These are phyloP conservation scores for Acronicta aceris DNA, from an alignment of 2,888 invertebrate genomes.

Conservation along the genomic window DNA sequence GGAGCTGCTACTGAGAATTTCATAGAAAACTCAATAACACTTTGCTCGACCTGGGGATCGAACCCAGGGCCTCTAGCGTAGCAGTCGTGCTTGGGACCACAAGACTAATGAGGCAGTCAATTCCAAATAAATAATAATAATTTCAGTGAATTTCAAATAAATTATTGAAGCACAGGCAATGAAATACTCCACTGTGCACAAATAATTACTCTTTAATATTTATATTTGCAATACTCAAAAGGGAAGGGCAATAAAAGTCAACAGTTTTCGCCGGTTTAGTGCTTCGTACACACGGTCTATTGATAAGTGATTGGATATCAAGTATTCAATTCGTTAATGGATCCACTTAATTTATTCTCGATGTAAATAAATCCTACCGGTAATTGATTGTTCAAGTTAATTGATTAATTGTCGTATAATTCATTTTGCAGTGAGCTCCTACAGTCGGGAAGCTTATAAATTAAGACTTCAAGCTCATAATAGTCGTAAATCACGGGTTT, in stretches of 20 bases:
- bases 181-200: conserved; percentile 3
- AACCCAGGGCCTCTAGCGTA: no score
- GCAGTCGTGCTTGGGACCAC: no score
- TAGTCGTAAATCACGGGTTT: conserved; percentile 42
- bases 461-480: conserved; percentile 47
- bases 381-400: conserved; percentile 53
- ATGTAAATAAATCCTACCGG: conserved; percentile 32
- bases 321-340: conserved; percentile 58
- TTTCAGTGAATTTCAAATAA: no score
- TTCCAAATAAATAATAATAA: no score
- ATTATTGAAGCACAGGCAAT: background rate
- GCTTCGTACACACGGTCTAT: conserved; percentile 24
- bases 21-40: no score
- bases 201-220: conserved; percentile 26
- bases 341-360: conserved; percentile 55
- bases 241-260: conserved; percentile 27
- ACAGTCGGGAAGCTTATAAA: conserved; percentile 51
- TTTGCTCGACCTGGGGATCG: no score
- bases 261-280: conserved; percentile 36
- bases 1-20: no score
- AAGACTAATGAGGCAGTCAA: no score
- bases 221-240: conserved; percentile 27
- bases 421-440: conserved; percentile 35
- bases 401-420: conserved; percentile 59
- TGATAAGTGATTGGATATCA: conserved; percentile 53